Evolutionary conservation across 2,797 vertebrate species (phyloP).

Genomic region (Myoxocephalus aenaeus): DNA sequence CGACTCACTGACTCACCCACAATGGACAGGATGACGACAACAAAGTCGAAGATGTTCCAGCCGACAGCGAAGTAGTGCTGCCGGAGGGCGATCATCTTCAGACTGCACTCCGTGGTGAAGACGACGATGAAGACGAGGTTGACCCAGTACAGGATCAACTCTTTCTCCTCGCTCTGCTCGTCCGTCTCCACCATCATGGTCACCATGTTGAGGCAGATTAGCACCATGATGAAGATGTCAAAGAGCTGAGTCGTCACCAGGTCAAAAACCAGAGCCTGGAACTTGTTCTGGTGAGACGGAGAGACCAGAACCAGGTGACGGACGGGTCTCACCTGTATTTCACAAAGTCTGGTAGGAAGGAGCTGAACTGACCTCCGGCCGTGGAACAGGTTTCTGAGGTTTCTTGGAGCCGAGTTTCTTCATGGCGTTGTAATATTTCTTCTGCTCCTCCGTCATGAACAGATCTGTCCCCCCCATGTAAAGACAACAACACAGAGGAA

Average conservation of each 20-base stretch:
- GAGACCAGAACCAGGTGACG: background rate
- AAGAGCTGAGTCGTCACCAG: slow-evolving; percentile 92
- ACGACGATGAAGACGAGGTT: slow-evolving; percentile 92
- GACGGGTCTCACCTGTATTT: background rate
- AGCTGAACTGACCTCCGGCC: slow-evolving; percentile 83
- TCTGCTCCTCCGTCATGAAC: slow-evolving; percentile 98
- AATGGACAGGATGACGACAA: slow-evolving; percentile 95
- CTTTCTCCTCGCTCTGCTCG: slow-evolving; percentile 88
- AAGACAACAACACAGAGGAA: slow-evolving; percentile 31
- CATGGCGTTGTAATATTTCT: slow-evolving; percentile 98
- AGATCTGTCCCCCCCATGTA: slow-evolving; percentile 96
- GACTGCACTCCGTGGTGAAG: slow-evolving; percentile 90
- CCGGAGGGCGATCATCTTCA: slow-evolving; percentile 92
- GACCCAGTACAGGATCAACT: slow-evolving; percentile 86
- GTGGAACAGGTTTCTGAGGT: slow-evolving; percentile 94
- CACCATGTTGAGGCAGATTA: slow-evolving; percentile 98
- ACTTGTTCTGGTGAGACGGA: slow-evolving; percentile 83
- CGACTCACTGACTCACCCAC: slow-evolving; percentile 78
- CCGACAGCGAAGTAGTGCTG: slow-evolving; percentile 92
- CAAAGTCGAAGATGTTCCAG: slow-evolving; percentile 98
- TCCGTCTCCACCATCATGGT: slow-evolving; percentile 99
- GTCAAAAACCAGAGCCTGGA: slow-evolving; percentile 92
- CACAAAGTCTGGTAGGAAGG: background rate
- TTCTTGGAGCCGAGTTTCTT: slow-evolving; percentile 97
- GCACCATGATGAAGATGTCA: slow-evolving; percentile 94